phyloP scores from a whole-genome alignment of 2,888 invertebrate genomes.

The Drosophila neotestacea region DNA sequence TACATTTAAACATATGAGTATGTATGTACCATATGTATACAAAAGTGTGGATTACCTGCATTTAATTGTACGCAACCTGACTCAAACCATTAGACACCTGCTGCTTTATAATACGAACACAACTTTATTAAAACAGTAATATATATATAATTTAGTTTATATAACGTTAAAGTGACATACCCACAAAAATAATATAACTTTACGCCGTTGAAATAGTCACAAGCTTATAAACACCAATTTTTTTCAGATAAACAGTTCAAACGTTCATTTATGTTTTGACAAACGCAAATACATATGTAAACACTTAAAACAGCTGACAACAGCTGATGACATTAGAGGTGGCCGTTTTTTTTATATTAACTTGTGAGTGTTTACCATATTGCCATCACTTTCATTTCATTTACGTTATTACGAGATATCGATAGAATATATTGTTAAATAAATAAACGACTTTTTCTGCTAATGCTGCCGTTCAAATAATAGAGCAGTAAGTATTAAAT shows the following conservation, averaged over 20 bases:
- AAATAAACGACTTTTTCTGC: not conserved
- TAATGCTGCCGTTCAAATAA: too few species aligned
- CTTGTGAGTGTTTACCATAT: not conserved
- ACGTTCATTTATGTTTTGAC: slow-evolving; percentile 26
- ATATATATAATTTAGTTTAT: not conserved
- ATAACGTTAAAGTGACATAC: slow-evolving; percentile 27
- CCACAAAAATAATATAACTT: slow-evolving; percentile 14
- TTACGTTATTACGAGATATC: not conserved
- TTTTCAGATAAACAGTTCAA: slow-evolving; percentile 13
- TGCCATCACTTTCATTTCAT: not conserved
- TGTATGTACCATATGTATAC: not conserved
- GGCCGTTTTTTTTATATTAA: slow-evolving; percentile 9
- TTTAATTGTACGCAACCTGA: slow-evolving; percentile 23
- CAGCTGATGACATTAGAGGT: slow-evolving; percentile 45
- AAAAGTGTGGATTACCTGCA: slow-evolving; percentile 9
- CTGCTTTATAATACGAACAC: slow-evolving; percentile 33
- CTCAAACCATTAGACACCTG: slow-evolving; percentile 43
- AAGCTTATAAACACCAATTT: slow-evolving; percentile 19
- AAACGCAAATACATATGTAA: slow-evolving; percentile 35
- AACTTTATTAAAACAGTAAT: not conserved
- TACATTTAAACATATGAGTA: not conserved
- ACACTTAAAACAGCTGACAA: slow-evolving; percentile 46
- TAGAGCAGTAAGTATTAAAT: too few species aligned
- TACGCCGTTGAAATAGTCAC: slow-evolving; percentile 13
- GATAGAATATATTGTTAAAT: not conserved